Percentiles rank a stretch among this genome's conserved stretches.
Evolutionary conservation across 1,140 invertebrate species (phyloP).

Genomic region (Neodiprion fabricii): DNA sequence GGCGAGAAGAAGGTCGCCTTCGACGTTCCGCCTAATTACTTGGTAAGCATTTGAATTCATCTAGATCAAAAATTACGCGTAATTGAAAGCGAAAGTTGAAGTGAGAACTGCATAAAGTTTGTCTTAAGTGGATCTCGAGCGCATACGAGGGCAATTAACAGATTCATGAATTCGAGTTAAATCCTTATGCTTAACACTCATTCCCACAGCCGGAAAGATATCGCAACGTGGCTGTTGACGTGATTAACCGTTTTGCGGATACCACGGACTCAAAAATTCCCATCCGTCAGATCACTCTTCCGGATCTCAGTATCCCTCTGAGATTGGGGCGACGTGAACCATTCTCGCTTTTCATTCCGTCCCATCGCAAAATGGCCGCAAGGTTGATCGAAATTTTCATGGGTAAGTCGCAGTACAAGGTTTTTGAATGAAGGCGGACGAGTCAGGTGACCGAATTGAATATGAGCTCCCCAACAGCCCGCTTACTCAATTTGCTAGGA

Average conservation of each 20-base stretch:
- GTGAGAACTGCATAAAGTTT: too few species aligned
- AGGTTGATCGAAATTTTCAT: constrained; percentile 77
- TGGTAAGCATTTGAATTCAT: constrained; percentile 49
- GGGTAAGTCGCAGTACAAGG: constrained; percentile 52
- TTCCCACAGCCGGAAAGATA: constrained; percentile 69
- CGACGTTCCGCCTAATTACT: constrained; percentile 65
- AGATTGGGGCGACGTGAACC: constrained; percentile 70
- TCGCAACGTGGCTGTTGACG: constrained; percentile 59
- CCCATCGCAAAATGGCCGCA: constrained; percentile 72
- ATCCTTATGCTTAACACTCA: constrained; percentile 19
- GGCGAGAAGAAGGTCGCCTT: constrained; percentile 66
- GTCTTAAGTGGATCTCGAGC: too few species aligned
- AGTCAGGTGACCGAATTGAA: too few species aligned
- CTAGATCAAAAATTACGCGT: too few species aligned
- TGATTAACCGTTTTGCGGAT: constrained; percentile 66
- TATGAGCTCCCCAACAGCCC: too few species aligned
- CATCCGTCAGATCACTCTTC: constrained; percentile 72
- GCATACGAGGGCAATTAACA: too few species aligned
- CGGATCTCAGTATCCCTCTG: constrained; percentile 71
- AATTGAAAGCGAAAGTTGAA: too few species aligned
- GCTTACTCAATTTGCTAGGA: too few species aligned
- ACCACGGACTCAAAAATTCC: constrained; percentile 64
- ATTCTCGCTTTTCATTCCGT: constrained; percentile 79
- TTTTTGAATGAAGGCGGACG: too few species aligned
- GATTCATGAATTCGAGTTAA: background rate